These are phyloP conservation scores for Enteromius trimaculatus DNA, from an alignment of 2,797 vertebrate genomes.

Conservation along the genomic window DNA sequence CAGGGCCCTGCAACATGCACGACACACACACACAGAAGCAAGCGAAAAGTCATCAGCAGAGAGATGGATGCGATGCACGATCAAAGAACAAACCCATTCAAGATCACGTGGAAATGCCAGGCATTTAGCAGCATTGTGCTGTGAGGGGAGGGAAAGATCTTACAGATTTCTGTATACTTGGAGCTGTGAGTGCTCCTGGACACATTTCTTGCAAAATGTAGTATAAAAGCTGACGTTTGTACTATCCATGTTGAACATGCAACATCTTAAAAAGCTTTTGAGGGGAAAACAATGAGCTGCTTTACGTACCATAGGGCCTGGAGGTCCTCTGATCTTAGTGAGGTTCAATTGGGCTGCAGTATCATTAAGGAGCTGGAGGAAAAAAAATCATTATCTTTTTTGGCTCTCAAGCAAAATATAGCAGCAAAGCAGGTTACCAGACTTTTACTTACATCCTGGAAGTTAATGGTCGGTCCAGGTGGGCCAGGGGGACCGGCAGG, in stretches of 20 bases:
- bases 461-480: slow-evolving; percentile 74
- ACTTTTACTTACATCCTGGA: slow-evolving; percentile 73
- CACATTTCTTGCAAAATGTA: neutral
- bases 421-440: slow-evolving; percentile 36
- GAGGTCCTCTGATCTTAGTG: slow-evolving; percentile 78
- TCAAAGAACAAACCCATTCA: slow-evolving; percentile 8
- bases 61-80: slow-evolving; percentile 21
- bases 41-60: slow-evolving; percentile 7
- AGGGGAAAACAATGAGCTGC: neutral
- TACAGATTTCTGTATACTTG: neutral
- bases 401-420: neutral
- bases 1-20: slow-evolving; percentile 82
- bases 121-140: neutral
- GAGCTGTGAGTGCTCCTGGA: slow-evolving; percentile 3
- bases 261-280: neutral
- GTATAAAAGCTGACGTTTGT: slow-evolving; percentile 5
- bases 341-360: slow-evolving; percentile 80
- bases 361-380: slow-evolving; percentile 81
- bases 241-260: slow-evolving; percentile 24
- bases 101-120: slow-evolving; percentile 5
- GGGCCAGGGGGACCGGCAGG: slow-evolving; percentile 85
- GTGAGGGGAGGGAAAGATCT: neutral
- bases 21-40: slow-evolving; percentile 14
- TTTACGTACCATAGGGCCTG: slow-evolving; percentile 79
- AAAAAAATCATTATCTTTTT: neutral